Evolutionary conservation across 2,113 vertebrate species (phyloP).

Genomic region (Eurypyga helias): DNA sequence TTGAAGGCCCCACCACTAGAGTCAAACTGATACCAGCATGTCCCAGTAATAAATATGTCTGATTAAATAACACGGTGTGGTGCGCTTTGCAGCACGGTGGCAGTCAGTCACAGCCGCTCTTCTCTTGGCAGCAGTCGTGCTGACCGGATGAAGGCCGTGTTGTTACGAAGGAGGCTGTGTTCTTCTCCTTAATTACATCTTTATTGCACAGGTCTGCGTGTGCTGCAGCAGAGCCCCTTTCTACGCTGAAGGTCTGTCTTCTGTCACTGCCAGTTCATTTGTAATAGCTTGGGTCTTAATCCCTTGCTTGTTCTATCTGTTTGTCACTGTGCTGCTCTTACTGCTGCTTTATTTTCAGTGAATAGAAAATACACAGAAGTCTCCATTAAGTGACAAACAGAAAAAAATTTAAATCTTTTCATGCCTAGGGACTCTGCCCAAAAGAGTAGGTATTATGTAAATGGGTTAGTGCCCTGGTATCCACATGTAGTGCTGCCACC

Average conservation of each 20-base stretch:
- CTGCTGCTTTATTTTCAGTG: not conserved
- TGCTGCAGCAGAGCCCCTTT: conserved; percentile 19
- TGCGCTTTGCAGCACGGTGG: not conserved
- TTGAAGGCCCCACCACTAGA: not conserved
- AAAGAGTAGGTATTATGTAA: not conserved
- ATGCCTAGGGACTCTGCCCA: not conserved
- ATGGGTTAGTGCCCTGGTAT: not conserved
- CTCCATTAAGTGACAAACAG: not conserved
- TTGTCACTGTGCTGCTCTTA: not conserved
- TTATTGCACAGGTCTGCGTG: conserved; percentile 31
- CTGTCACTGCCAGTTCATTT: conserved; percentile 20
- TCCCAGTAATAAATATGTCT: not conserved
- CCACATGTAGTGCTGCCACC: not conserved
- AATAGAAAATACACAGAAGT: not conserved
- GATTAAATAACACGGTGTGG: not conserved
- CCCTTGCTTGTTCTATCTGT: not conserved
- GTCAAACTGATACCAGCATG: not conserved
- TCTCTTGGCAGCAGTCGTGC: not conserved
- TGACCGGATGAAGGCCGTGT: not conserved
- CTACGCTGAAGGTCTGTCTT: not conserved
- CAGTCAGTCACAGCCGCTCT: conserved; percentile 1
- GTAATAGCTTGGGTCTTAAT: not conserved
- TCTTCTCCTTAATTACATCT: conserved; percentile 49
- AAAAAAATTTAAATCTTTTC: not conserved
- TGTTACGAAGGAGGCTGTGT: conserved; percentile 32